Conservation (phyloP, 2,888 invertebrate genomes). For the Latheticus oryzae region DNA sequence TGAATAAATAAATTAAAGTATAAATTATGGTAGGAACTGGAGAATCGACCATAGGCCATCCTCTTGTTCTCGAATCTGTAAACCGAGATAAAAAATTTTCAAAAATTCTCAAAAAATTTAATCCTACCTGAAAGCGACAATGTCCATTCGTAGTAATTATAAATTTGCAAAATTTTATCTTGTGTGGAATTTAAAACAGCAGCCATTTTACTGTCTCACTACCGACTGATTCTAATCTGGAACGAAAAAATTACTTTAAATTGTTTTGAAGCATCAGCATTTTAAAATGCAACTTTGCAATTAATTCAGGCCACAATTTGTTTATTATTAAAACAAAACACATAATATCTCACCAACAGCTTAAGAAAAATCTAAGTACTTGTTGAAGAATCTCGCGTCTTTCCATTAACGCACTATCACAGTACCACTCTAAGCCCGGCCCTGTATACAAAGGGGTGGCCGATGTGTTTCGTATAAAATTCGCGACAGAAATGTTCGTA, state of each 20-base stretch:
- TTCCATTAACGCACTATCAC: constrained; percentile 46
- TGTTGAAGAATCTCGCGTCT: constrained; percentile 51
- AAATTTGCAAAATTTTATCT: constrained; percentile 61
- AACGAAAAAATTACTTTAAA: constrained; percentile 2
- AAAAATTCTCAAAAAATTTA: too few relatives aligned
- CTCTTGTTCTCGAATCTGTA: constrained; percentile 82
- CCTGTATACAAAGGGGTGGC: constrained; percentile 5
- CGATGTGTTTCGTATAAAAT: constrained; percentile 12
- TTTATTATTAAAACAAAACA: constrained; percentile 7
- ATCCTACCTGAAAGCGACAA: constrained; percentile 80
- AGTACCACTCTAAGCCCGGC: constrained; percentile 1
- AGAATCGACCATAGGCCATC: constrained; percentile 88
- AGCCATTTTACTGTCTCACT: constrained; percentile 6
- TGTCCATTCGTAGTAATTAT: constrained; percentile 82
- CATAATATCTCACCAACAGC: constrained; percentile 38
- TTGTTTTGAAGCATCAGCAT: constrained; percentile 1
- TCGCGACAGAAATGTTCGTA: constrained; percentile 24
- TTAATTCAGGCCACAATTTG: too few relatives aligned
- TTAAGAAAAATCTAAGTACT: constrained; percentile 48
- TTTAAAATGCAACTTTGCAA: too few relatives aligned
- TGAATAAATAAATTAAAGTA: constrained; percentile 77
- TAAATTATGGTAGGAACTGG: constrained; percentile 79
- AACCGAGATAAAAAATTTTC: constrained; percentile 52
- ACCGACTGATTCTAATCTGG: constrained; percentile 3
- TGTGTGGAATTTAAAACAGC: constrained; percentile 10